Base-by-base conservation (phyloP, 2,113 vertebrate species). In the Ivindomyrus marchei region DNA sequence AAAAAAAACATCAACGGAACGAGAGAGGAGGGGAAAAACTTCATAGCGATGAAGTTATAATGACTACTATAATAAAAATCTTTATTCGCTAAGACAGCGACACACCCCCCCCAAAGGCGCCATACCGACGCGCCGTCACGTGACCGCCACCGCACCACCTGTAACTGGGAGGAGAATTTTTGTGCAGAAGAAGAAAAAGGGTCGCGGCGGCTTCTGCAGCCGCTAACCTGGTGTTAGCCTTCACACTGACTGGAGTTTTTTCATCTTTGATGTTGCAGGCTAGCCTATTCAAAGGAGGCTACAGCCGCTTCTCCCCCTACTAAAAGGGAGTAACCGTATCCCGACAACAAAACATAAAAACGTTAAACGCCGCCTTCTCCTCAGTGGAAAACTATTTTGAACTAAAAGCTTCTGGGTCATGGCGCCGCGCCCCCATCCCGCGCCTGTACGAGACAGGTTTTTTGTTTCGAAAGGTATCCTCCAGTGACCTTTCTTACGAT, bases 241-340 rank as follows among this genome's bases (percentile, higher is more conserved):
- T 88, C 93, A 96, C 96, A 97, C 97, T 98, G 97, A 98, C 96
- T 96, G 97, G 97, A 97, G 96, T 96, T 95, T 96, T 95, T 97
- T 97, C 97, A 96, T 98, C 97, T 98, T 97, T 98, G 97, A 97
- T 97, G 97, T 98, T 98, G 97, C 98, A 98, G 98, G 98, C 97
- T 97, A 97, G 97, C 97, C 97, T 98, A 95, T 97, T 97, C 97
- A 97, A 97, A 97, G 98, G 97, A 97, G 97, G 97, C 95, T 96
- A 96, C 97, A 97, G 96, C 97, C 97, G 97, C 97, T 98, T 98
- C 97, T 97, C 97, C 96, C 97, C 97, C 97, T 98, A 98, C 98
- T 98, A 98, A 97, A 97, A 96, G 92, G 94, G 91, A 91, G 66
- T 80, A 93, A 88, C 50, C 7, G 87, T 53, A 52, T 27, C 50